phyloP scores from a whole-genome alignment of 1,140 invertebrate species.

The Drosophila sp. region DNA sequence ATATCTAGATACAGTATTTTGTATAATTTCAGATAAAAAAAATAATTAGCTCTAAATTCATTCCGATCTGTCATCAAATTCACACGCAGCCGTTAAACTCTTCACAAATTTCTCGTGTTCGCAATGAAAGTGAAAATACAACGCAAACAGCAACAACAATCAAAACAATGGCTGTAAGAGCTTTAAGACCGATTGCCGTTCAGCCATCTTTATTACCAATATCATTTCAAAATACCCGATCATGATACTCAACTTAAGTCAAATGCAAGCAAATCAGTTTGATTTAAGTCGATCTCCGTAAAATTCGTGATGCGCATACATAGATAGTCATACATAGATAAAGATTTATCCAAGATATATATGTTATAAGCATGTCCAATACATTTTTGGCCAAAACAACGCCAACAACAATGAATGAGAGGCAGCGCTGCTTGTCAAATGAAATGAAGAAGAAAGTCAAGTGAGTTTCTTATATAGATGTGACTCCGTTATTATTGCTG shows the following conservation, averaged over 20 bases:
- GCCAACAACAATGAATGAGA: slow-evolving; percentile 12
- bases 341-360: slow-evolving; percentile 25
- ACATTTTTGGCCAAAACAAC: slow-evolving; percentile 66
- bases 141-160: slow-evolving; percentile 7
- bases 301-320: slow-evolving; percentile 58
- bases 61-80: slow-evolving; percentile 43
- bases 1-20: slow-evolving; percentile 7
- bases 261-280: slow-evolving; percentile 47
- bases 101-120: slow-evolving; percentile 60
- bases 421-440: slow-evolving; percentile 49
- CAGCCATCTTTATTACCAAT: slow-evolving; percentile 22
- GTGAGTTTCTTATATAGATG: slow-evolving; percentile 72
- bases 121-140: slow-evolving; percentile 72
- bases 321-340: slow-evolving; percentile 22
- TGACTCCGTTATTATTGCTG: slow-evolving; percentile 37
- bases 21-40: too few species aligned
- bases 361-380: slow-evolving; percentile 27
- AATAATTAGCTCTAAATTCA: slow-evolving; percentile 1
- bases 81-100: slow-evolving; percentile 72
- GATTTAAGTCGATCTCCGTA: neutral
- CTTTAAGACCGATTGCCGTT: neutral
- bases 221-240: slow-evolving; percentile 50
- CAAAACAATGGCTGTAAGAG: neutral
- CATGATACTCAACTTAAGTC: slow-evolving; percentile 40
- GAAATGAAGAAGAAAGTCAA: slow-evolving; percentile 81